phyloP scores from a whole-genome alignment of 2,888 invertebrate species.

The Ischnura elegans region DNA sequence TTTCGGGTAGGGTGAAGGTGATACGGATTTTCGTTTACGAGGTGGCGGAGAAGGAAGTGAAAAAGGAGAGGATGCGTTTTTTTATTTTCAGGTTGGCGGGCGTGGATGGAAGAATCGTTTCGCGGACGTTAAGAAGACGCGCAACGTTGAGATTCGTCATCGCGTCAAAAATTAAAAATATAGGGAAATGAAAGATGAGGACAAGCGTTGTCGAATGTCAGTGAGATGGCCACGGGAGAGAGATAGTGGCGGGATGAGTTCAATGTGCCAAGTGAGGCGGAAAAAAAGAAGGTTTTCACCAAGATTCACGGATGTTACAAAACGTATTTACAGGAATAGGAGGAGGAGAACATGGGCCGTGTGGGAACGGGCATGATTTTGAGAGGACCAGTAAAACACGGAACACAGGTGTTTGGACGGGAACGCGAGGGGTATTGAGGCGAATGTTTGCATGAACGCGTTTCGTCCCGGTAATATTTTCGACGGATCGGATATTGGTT shows the following conservation, averaged over 20 bases:
- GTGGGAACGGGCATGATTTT: background rate
- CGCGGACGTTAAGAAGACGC: background rate
- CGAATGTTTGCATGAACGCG: background rate
- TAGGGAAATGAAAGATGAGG: background rate
- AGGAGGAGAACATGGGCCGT: background rate
- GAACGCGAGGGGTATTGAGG: background rate
- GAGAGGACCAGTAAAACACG: too few species aligned
- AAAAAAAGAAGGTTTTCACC: too few species aligned
- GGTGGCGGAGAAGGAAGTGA: background rate
- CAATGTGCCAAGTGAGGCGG: background rate
- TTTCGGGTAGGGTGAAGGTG: background rate
- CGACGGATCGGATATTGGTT: conserved; percentile 35
- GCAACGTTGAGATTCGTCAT: background rate
- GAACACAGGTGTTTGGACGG: background rate
- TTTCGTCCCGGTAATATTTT: background rate
- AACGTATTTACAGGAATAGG: background rate
- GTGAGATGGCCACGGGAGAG: background rate
- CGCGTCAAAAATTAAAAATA: too few species aligned
- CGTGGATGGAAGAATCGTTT: background rate
- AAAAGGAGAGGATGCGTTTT: background rate
- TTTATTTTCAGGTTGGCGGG: background rate
- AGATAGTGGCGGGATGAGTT: background rate
- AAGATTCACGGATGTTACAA: too few species aligned
- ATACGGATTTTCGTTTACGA: background rate
- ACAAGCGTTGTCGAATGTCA: background rate